A percentile compares a stretch with the other conserved stretches of the same genome.
phyloP scores from a whole-genome alignment of 2,113 vertebrate genomes.

The Rhea pennata region DNA sequence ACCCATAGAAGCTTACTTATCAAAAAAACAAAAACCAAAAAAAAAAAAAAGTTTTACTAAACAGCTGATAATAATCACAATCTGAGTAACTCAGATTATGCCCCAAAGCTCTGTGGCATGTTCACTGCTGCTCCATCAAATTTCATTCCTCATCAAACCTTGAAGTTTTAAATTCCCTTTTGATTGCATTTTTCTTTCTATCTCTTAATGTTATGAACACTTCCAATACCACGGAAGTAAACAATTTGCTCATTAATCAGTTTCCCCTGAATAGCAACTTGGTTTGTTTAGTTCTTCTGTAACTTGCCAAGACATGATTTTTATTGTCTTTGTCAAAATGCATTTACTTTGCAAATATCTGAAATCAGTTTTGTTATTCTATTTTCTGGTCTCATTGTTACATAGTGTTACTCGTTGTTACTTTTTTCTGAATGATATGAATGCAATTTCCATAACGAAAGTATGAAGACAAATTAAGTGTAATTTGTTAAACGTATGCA shows the following conservation, averaged over 20 bases:
- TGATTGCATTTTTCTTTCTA: slow-evolving; percentile 17
- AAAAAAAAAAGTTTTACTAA: not conserved
- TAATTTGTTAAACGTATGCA: slow-evolving; percentile 56
- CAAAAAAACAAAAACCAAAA: not conserved
- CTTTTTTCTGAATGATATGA: slow-evolving; percentile 20
- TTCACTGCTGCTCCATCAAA: slow-evolving; percentile 28
- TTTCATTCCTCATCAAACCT: slow-evolving; percentile 55
- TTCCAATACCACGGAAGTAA: slow-evolving; percentile 34
- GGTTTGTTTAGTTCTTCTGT: slow-evolving; percentile 2
- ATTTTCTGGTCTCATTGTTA: slow-evolving; percentile 26
- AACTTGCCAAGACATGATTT: not conserved
- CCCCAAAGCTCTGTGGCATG: slow-evolving; percentile 42
- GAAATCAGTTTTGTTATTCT: not conserved
- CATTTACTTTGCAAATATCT: slow-evolving; percentile 3
- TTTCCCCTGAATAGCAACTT: not conserved
- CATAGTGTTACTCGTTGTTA: not conserved
- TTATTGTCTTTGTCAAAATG: slow-evolving; percentile 10
- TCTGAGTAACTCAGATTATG: slow-evolving; percentile 33
- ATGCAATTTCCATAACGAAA: slow-evolving; percentile 49
- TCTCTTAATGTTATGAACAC: not conserved
- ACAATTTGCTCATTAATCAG: slow-evolving; percentile 36
- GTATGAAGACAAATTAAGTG: slow-evolving; percentile 47
- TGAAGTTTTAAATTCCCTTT: slow-evolving; percentile 10
- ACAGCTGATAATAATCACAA: slow-evolving; percentile 43
- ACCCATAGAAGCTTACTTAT: slow-evolving; percentile 27